A percentile compares a stretch with the other conserved stretches of the same genome.
phyloP scores from a whole-genome alignment of 1,140 invertebrate species.

The Aricia agestis region DNA sequence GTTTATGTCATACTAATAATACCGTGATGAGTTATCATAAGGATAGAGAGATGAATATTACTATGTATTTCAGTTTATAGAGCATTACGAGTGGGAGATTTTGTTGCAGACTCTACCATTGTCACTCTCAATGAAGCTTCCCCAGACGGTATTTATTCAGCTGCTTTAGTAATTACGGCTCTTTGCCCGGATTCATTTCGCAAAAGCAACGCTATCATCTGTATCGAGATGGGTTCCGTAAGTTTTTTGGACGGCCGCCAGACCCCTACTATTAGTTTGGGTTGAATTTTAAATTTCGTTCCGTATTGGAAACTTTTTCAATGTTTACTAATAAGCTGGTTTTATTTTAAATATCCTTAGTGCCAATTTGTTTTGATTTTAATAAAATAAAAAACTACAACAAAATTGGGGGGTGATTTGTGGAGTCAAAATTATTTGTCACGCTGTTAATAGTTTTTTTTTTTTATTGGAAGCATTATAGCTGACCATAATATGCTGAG shows the following conservation, averaged over 20 bases:
- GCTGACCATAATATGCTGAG: no score
- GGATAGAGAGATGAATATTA: no score
- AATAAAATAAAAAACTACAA: no score
- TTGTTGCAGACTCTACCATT: conserved; percentile 14
- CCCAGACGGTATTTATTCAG: conserved; percentile 24
- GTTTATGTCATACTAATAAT: no score
- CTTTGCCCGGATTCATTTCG: conserved; percentile 31
- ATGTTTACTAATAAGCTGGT: background rate
- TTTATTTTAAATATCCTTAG: no score
- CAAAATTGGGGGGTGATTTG: no score
- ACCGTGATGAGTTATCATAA: no score
- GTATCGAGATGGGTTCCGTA: conserved; percentile 28
- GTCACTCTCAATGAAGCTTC: conserved; percentile 22
- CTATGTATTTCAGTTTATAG: background rate
- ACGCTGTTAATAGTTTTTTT: no score
- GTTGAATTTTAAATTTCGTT: conserved; percentile 4
- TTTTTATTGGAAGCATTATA: no score
- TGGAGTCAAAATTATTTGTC: no score
- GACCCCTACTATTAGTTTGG: conserved; percentile 25
- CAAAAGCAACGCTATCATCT: conserved; percentile 32
- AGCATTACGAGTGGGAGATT: background rate
- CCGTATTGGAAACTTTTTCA: conserved; percentile 5
- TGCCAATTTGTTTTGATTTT: no score
- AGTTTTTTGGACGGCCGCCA: conserved; percentile 31
- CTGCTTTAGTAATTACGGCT: conserved; percentile 25